Percentiles rank a stretch among this genome's conserved stretches.
These are phyloP conservation scores for Poecilia gillii DNA, from an alignment of 2,797 vertebrate species.

Conservation along the genomic window DNA sequence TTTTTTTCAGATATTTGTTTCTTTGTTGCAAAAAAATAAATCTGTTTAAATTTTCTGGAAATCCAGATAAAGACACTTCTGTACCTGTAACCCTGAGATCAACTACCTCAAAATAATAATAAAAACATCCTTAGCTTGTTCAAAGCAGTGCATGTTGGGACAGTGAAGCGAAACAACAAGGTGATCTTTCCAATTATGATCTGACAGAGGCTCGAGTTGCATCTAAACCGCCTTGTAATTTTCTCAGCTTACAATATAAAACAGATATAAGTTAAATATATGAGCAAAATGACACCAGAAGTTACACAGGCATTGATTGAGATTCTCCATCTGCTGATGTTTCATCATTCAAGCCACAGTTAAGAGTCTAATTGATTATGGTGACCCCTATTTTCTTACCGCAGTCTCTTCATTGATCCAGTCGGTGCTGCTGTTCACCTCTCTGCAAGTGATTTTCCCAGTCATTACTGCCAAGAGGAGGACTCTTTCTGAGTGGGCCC, in stretches of 20 bases:
- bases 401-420: conserved; percentile 66
- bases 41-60: neutral
- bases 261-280: conserved; percentile 8
- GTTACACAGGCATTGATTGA: neutral
- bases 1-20: neutral
- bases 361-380: conserved; percentile 61
- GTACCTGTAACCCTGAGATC: neutral
- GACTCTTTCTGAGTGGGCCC: conserved; percentile 16
- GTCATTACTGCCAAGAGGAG: conserved; percentile 54
- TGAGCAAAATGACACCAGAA: neutral
- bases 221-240: neutral
- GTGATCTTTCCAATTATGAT: neutral
- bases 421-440: conserved; percentile 50
- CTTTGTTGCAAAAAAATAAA: neutral
- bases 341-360: conserved; percentile 48
- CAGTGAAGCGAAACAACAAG: neutral
- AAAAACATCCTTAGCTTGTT: neutral
- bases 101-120: neutral
- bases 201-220: neutral
- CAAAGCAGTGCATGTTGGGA: neutral
- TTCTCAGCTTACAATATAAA: neutral
- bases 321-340: conserved; percentile 20
- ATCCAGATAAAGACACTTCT: neutral
- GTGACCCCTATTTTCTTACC: conserved; percentile 59
- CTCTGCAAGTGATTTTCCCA: conserved; percentile 41